Conservation (phyloP, 1,140 invertebrate genomes). For the Pseudomyrmex flavicornis region DNA sequence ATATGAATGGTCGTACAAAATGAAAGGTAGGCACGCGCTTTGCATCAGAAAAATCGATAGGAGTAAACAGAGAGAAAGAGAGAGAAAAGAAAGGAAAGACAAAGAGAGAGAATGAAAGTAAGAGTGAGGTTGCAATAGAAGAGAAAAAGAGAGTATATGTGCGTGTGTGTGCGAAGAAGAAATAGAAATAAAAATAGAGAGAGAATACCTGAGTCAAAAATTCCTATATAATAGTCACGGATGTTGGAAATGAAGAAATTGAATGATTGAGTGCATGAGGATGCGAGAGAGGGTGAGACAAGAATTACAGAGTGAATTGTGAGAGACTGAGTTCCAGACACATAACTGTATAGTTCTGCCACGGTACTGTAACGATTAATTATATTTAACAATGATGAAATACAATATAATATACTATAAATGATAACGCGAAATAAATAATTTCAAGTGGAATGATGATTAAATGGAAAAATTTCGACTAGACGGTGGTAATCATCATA, state of each 20-base stretch:
- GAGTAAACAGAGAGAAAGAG: slow-evolving; percentile 49
- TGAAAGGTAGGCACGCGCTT: slow-evolving; percentile 30
- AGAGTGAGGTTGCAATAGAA: slow-evolving; percentile 45
- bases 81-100: neutral
- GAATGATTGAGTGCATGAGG: neutral
- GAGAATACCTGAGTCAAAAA: neutral
- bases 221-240: neutral
- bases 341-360: slow-evolving; percentile 80
- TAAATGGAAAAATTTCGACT: slow-evolving; percentile 41
- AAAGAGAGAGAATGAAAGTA: slow-evolving; percentile 25
- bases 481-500: slow-evolving; percentile 38
- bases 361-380: slow-evolving; percentile 81
- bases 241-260: slow-evolving; percentile 10
- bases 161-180: neutral
- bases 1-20: slow-evolving; percentile 46
- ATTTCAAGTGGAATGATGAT: slow-evolving; percentile 68
- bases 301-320: slow-evolving; percentile 35
- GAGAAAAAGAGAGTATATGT: neutral
- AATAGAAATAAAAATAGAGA: slow-evolving; percentile 1
- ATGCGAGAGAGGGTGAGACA: neutral
- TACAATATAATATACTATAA: slow-evolving; percentile 80
- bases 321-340: slow-evolving; percentile 75
- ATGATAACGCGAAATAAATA: slow-evolving; percentile 70
- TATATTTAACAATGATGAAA: slow-evolving; percentile 80
- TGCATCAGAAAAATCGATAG: slow-evolving; percentile 62